Conservation (phyloP, 37 sponge, comb jelly and placozoan genomes). For the Dysidea cf. avara region DNA sequence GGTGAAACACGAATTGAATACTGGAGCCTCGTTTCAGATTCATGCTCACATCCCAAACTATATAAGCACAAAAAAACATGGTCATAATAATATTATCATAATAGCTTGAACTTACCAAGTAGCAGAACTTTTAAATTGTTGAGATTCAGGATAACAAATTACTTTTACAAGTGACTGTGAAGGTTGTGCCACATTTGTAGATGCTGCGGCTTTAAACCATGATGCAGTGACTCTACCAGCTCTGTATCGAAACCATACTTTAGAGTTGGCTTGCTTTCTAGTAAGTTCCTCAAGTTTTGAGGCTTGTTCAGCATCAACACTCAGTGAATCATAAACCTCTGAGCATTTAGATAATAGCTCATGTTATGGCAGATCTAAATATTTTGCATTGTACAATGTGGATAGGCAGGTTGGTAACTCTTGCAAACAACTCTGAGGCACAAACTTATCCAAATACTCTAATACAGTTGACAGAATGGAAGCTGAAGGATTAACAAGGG, state of each 20-base stretch:
- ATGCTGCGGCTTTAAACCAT: conserved; percentile 28
- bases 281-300: conserved; percentile 11
- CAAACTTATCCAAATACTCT: too few relatives aligned
- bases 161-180: conserved; percentile 32
- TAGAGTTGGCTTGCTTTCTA: conserved; percentile 11
- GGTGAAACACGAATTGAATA: not conserved
- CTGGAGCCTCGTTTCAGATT: conserved; percentile 17
- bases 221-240: conserved; percentile 52
- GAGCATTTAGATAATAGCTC: conserved; percentile 38
- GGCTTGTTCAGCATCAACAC: conserved; percentile 7
- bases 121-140: conserved; percentile 10
- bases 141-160: conserved; percentile 36
- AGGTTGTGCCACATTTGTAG: conserved; percentile 22
- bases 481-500: conserved; percentile 4
- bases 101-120: conserved; percentile 26
- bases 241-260: conserved; percentile 35
- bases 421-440: too few relatives aligned
- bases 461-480: too few relatives aligned
- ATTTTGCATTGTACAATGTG: conserved; percentile 18
- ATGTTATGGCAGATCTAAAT: conserved; percentile 5
- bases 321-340: conserved; percentile 2
- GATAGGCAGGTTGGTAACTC: conserved; percentile 20
- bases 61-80: not conserved
- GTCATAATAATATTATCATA: too few relatives aligned
- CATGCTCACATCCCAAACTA: conserved; percentile 51